Percentiles rank a stretch among this genome's conserved stretches.
These are phyloP conservation scores for Agriopis marginaria DNA, from an alignment of 2,888 invertebrate genomes.

Conservation along the genomic window DNA sequence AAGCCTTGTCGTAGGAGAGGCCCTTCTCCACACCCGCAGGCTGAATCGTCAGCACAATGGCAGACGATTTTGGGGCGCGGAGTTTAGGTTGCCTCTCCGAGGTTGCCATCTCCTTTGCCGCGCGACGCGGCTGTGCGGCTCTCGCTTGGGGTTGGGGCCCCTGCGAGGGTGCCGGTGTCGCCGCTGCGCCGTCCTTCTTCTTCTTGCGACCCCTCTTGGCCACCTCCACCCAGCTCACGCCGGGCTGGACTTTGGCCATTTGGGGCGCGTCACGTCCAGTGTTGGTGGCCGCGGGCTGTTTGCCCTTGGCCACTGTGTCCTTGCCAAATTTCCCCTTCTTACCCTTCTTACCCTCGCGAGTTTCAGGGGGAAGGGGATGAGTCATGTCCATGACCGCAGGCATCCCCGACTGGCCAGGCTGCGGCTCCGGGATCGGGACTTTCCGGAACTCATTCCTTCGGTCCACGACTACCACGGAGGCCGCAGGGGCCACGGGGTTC, in stretches of 20 bases:
- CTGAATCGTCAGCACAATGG: constrained; percentile 17
- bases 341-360: background rate
- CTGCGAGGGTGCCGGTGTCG: background rate
- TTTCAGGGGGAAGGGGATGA: no score
- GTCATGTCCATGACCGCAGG: no score
- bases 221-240: background rate
- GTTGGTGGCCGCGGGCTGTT: no score
- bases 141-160: background rate
- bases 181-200: background rate
- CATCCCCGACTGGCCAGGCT: no score
- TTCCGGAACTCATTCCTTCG: no score
- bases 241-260: background rate
- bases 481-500: no score
- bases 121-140: no score
- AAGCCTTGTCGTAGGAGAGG: background rate
- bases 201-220: background rate
- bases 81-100: background rate
- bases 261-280: background rate
- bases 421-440: no score
- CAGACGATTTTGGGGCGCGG: constrained; percentile 26
- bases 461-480: no score
- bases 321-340: background rate
- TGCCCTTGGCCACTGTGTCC: no score
- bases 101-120: background rate
- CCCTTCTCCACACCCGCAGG: constrained; percentile 17